A percentile compares a stretch with the other conserved stretches of the same genome.
Conservation (phyloP, 2,888 invertebrate species). For the Hirtodrosophila duncani region DNA sequence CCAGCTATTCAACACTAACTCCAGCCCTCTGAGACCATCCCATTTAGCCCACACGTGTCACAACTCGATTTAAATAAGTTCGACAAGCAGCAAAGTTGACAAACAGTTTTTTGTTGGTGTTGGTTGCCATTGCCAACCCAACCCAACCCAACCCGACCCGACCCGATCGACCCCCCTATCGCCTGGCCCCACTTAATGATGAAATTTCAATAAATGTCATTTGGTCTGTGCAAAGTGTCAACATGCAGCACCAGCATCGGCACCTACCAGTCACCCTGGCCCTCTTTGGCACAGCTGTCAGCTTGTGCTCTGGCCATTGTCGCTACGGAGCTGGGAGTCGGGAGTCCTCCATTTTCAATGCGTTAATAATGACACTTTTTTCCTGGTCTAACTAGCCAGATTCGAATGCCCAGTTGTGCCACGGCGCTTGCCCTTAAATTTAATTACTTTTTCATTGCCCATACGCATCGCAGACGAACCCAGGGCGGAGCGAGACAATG, state of each 20-base stretch:
- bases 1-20: conserved; percentile 3
- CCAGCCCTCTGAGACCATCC: neutral
- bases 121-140: conserved; percentile 1
- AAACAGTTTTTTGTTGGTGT: conserved; percentile 37
- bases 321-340: neutral
- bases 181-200: conserved; percentile 42
- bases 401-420: conserved; percentile 18
- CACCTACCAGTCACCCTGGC: conserved; percentile 34
- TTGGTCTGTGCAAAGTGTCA: conserved; percentile 62
- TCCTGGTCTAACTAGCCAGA: conserved; percentile 44
- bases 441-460: conserved; percentile 77
- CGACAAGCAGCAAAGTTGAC: conserved; percentile 48
- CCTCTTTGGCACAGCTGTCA: neutral
- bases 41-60: conserved; percentile 42
- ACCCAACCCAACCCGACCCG: too few species aligned
- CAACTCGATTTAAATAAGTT: conserved; percentile 65
- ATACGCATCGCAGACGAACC: conserved; percentile 54
- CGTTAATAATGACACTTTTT: conserved; percentile 72
- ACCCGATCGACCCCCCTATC: neutral
- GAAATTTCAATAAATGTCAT: conserved; percentile 70
- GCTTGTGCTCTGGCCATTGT: neutral
- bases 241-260: too few species aligned
- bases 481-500: neutral
- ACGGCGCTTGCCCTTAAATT: conserved; percentile 66
- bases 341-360: conserved; percentile 52